Evolutionary conservation across 2,797 vertebrate species (phyloP).

Genomic region (Trematomus bernacchii): DNA sequence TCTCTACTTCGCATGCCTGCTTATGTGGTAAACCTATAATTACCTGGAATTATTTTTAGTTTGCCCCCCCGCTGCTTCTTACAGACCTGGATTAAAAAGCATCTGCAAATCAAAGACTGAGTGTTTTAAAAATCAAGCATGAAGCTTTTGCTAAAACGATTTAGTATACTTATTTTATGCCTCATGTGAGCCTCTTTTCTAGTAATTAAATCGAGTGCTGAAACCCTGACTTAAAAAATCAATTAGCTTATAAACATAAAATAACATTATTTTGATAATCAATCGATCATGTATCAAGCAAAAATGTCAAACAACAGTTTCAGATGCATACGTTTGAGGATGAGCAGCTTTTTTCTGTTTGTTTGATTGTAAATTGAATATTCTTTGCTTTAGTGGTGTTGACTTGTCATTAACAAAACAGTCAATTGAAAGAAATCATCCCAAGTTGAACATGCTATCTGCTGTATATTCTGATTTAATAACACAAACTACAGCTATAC

Average conservation of each 20-base stretch:
- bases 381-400: background rate
- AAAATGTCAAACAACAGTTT: background rate
- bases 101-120: constrained; percentile 58
- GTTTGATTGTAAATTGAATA: background rate
- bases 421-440: background rate
- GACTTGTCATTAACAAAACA: background rate
- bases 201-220: background rate
- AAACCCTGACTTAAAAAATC: constrained; percentile 14
- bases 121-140: constrained; percentile 40
- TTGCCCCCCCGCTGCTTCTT: constrained; percentile 54
- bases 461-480: background rate
- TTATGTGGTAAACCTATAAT: constrained; percentile 66
- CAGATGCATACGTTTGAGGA: background rate
- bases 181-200: constrained; percentile 25
- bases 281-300: constrained; percentile 5
- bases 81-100: constrained; percentile 65
- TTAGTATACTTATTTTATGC: constrained; percentile 32
- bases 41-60: constrained; percentile 77
- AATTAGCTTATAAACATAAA: background rate
- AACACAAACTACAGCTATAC: background rate
- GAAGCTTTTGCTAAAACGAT: constrained; percentile 17
- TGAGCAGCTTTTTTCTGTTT: background rate
- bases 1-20: constrained; percentile 42
- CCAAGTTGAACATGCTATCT: background rate
- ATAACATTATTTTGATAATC: background rate